Percentiles rank a stretch among this genome's conserved stretches.
These are phyloP conservation scores for Cygnus buccinator DNA, from an alignment of 2,113 vertebrate genomes.

Conservation along the genomic window DNA sequence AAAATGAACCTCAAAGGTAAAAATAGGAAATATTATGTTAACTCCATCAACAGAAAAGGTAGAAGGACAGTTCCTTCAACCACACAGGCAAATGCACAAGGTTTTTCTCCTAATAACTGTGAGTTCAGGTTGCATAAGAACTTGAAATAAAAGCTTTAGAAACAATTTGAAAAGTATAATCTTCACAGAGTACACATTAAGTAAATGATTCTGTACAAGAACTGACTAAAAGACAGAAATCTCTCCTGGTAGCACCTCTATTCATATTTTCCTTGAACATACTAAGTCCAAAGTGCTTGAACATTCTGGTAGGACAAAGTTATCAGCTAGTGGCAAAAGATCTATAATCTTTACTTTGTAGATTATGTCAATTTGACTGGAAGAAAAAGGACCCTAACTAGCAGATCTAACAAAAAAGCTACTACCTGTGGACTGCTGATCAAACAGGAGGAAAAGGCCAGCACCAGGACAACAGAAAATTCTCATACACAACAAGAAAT, in stretches of 20 bases:
- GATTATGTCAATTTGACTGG: background rate
- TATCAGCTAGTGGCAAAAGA: background rate
- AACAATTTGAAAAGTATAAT: background rate
- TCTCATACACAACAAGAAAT: background rate
- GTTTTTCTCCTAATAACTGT: background rate
- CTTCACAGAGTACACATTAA: background rate
- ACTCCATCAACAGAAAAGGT: background rate
- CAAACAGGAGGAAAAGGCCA: background rate
- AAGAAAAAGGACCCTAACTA: background rate
- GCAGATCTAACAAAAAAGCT: constrained; percentile 1
- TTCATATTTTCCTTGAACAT: background rate
- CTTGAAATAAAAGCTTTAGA: background rate
- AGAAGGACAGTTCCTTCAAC: background rate
- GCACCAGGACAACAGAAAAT: background rate
- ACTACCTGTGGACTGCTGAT: background rate
- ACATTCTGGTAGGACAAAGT: background rate
- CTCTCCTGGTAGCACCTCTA: background rate
- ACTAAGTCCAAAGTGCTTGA: background rate
- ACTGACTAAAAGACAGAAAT: background rate
- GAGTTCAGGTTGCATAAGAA: background rate
- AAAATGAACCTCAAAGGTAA: background rate
- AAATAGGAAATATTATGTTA: background rate
- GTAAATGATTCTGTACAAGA: background rate
- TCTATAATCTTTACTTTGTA: background rate
- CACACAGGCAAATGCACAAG: background rate